phyloP scores from a whole-genome alignment of 2,888 invertebrate species.

The Caenorhabditis sp. region DNA sequence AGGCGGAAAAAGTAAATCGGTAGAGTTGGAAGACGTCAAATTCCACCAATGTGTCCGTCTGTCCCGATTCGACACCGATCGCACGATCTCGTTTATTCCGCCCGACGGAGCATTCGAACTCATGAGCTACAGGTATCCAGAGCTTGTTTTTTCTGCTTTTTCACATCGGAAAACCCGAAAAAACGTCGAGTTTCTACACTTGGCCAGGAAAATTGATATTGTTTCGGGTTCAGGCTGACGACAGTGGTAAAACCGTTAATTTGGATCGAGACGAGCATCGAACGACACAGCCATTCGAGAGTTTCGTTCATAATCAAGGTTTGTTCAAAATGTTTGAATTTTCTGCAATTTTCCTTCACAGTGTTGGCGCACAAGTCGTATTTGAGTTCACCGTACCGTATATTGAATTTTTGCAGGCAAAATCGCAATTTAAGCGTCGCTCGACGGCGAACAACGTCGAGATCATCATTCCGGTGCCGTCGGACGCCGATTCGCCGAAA shows the following conservation, averaged over 20 bases:
- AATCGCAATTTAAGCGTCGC: slow-evolving; percentile 96
- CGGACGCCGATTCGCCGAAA: slow-evolving; percentile 97
- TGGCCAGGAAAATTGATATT: no score
- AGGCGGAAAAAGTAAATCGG: slow-evolving; percentile 87
- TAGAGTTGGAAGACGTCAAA: slow-evolving; percentile 97
- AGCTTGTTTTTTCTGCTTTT: not conserved
- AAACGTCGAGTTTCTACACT: not conserved
- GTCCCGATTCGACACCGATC: slow-evolving; percentile 96
- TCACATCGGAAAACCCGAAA: not conserved
- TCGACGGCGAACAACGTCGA: slow-evolving; percentile 99
- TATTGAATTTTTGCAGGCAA: no score
- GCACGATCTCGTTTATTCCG: slow-evolving; percentile 93
- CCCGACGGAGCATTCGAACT: slow-evolving; percentile 99
- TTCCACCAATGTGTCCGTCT: slow-evolving; percentile 98
- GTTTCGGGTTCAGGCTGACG: slow-evolving; percentile 43
- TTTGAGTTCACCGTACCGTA: no score
- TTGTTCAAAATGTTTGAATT: not conserved
- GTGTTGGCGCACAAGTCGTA: no score
- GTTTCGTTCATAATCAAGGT: slow-evolving; percentile 98
- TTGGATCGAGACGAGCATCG: slow-evolving; percentile 99
- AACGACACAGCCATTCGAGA: slow-evolving; percentile 95
- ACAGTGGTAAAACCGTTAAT: slow-evolving; percentile 90
- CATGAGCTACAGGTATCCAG: slow-evolving; percentile 83
- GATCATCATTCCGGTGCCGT: slow-evolving; percentile 94
- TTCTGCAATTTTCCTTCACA: no score